Evolutionary conservation across 1,140 invertebrate genomes (phyloP).

Genomic region (Zaprionus kolodkinae): DNA sequence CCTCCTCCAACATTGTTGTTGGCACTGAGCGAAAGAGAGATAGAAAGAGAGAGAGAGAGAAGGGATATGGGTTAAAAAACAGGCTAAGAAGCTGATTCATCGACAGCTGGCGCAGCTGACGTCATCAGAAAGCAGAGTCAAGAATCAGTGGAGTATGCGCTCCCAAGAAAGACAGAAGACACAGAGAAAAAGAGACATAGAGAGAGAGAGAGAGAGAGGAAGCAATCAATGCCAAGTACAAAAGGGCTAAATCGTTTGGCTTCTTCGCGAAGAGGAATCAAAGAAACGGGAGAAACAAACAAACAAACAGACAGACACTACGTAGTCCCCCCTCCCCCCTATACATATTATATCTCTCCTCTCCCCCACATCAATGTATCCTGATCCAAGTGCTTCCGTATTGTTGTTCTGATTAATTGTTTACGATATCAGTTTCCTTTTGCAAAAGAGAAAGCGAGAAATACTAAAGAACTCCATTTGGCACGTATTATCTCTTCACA

Average conservation of each 20-base stretch:
- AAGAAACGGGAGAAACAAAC: conserved; percentile 12
- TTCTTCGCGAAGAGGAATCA: conserved; percentile 14
- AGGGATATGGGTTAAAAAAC: conserved; percentile 4
- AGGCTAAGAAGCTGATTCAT: conserved; percentile 5
- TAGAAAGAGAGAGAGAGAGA: neutral
- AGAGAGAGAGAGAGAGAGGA: neutral
- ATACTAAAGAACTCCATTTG: conserved; percentile 7
- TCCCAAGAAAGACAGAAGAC: neutral
- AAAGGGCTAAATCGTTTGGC: conserved; percentile 40
- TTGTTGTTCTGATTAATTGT: conserved; percentile 34
- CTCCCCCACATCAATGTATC: neutral
- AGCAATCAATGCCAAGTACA: conserved; percentile 11
- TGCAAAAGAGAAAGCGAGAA: conserved; percentile 28
- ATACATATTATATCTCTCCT: neutral
- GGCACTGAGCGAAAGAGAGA: conserved; percentile 14
- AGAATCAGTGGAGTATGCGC: conserved; percentile 23
- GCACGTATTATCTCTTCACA: neutral
- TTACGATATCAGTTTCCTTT: conserved; percentile 34
- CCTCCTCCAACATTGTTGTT: conserved; percentile 36
- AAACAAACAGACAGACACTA: conserved; percentile 6
- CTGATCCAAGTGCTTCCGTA: conserved; percentile 27
- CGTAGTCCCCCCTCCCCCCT: neutral
- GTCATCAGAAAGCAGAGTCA: neutral
- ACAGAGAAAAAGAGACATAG: neutral
- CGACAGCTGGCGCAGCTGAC: conserved; percentile 3